Evolutionary conservation across 2,888 invertebrate species (phyloP).

Genomic region (Chloroclysta siterata): DNA sequence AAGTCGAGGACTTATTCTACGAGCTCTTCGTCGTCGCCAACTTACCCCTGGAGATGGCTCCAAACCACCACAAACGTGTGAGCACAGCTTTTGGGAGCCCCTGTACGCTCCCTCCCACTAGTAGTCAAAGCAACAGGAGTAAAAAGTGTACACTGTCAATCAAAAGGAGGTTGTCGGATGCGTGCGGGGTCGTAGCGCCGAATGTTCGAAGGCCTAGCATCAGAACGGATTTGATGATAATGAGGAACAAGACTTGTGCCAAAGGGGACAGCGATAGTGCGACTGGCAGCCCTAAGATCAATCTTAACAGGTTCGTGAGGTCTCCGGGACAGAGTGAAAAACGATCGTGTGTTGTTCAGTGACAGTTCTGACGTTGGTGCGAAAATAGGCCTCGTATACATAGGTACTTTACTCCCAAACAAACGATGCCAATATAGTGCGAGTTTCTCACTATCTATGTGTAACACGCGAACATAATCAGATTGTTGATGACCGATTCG

Average conservation of each 20-base stretch:
- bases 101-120: constrained; percentile 89
- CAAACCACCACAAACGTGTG: constrained; percentile 93
- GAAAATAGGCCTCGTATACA: constrained; percentile 6
- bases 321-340: constrained; percentile 76
- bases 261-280: constrained; percentile 88
- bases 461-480: not conserved
- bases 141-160: constrained; percentile 92
- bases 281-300: constrained; percentile 81
- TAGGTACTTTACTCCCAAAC: not conserved
- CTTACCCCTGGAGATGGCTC: constrained; percentile 94
- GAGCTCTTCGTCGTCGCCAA: constrained; percentile 93
- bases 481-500: not conserved
- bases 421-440: not conserved
- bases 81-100: constrained; percentile 91
- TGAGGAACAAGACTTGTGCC: constrained; percentile 92
- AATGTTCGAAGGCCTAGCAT: constrained; percentile 95
- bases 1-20: constrained; percentile 93
- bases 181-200: constrained; percentile 95
- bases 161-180: constrained; percentile 92
- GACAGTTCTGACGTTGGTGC: constrained; percentile 55
- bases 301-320: constrained; percentile 77
- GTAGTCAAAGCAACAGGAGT: constrained; percentile 86
- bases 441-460: not conserved
- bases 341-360: constrained; percentile 79
- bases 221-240: constrained; percentile 94